phyloP scores from a whole-genome alignment of 2,888 invertebrate species.

The Euplexia lucipara region DNA sequence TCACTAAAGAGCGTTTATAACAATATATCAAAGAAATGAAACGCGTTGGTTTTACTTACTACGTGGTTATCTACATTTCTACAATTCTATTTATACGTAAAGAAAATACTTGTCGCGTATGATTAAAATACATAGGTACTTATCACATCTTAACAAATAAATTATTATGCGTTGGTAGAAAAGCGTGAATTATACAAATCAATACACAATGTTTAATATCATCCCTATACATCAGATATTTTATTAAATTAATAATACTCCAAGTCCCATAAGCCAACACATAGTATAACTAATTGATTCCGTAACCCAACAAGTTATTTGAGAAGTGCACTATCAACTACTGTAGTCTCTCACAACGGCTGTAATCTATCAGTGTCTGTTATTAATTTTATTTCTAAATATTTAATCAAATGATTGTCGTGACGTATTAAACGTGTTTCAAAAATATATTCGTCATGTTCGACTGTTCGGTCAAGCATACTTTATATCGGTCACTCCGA shows the following conservation, averaged over 20 bases:
- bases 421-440: slow-evolving; percentile 43
- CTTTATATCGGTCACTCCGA: slow-evolving; percentile 31
- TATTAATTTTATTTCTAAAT: slow-evolving; percentile 34
- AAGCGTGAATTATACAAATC: slow-evolving; percentile 74
- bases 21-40: slow-evolving; percentile 53
- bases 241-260: slow-evolving; percentile 62
- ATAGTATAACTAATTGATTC: slow-evolving; percentile 53
- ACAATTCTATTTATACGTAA: slow-evolving; percentile 80
- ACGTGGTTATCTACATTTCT: slow-evolving; percentile 89
- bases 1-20: slow-evolving; percentile 47
- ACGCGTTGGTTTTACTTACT: slow-evolving; percentile 64
- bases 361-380: slow-evolving; percentile 20
- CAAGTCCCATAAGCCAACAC: slow-evolving; percentile 54
- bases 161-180: slow-evolving; percentile 80
- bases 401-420: slow-evolving; percentile 43
- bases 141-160: slow-evolving; percentile 80
- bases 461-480: slow-evolving; percentile 32
- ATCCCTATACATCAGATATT: slow-evolving; percentile 69
- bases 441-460: slow-evolving; percentile 54
- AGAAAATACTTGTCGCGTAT: slow-evolving; percentile 67
- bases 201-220: slow-evolving; percentile 67
- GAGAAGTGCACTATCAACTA: slow-evolving; percentile 24
- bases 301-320: slow-evolving; percentile 32
- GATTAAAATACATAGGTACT: slow-evolving; percentile 76
- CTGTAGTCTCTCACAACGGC: slow-evolving; percentile 26